Conservation (phyloP, 2,888 invertebrate species). For the Lucinisca nassula region DNA sequence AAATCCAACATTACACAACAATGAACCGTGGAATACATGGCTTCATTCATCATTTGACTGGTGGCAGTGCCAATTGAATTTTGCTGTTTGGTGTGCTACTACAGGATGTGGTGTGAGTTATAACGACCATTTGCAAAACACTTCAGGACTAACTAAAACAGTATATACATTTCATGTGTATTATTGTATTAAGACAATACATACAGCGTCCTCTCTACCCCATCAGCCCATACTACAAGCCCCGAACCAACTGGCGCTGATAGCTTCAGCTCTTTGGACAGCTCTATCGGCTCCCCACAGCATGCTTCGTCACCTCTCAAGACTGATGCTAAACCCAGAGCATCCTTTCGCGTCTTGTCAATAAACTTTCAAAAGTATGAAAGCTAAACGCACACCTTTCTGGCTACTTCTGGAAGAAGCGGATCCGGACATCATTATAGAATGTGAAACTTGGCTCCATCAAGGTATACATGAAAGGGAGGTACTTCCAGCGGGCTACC, state of each 20-base stretch:
- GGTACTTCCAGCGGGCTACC: slow-evolving; percentile 17
- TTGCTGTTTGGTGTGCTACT: too few species aligned
- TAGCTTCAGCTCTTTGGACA: neutral
- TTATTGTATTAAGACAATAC: slow-evolving; percentile 12
- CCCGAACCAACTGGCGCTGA: neutral
- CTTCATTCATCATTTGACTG: too few species aligned
- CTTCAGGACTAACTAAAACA: too few species aligned
- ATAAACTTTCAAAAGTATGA: slow-evolving; percentile 20
- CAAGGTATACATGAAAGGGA: slow-evolving; percentile 35
- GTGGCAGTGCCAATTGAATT: too few species aligned
- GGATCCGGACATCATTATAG: slow-evolving; percentile 15
- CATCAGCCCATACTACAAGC: neutral
- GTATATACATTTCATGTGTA: too few species aligned
- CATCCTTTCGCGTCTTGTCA: neutral
- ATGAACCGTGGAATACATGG: too few species aligned
- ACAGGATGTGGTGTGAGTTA: too few species aligned
- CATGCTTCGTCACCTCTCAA: slow-evolving; percentile 17
- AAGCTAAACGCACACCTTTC: neutral
- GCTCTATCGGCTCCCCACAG: slow-evolving; percentile 29
- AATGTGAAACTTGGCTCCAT: slow-evolving; percentile 40
- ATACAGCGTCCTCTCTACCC: slow-evolving; percentile 19
- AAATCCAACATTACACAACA: too few species aligned
- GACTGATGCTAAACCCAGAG: too few species aligned
- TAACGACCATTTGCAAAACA: too few species aligned
- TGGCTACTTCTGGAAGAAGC: slow-evolving; percentile 7